These are phyloP conservation scores for Haemorhous mexicanus DNA, from an alignment of 2,113 vertebrate genomes.

Conservation along the genomic window DNA sequence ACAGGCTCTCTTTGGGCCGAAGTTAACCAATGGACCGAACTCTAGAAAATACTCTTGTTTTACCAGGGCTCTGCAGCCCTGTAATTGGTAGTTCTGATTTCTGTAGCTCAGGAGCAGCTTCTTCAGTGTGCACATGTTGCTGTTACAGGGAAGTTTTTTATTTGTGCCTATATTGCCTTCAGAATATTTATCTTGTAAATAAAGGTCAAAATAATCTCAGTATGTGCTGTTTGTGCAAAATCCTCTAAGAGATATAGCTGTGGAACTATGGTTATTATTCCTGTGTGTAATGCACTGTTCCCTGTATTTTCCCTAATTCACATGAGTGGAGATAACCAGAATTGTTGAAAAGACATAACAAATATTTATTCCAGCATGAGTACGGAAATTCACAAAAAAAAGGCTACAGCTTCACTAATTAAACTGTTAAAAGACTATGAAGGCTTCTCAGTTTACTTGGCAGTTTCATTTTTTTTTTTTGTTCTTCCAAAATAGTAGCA, in stretches of 20 bases:
- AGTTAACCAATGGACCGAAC: not conserved
- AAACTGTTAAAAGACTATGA: not conserved
- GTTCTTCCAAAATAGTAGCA: not conserved
- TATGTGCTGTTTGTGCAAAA: not conserved
- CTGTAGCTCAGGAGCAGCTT: not conserved
- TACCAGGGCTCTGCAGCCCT: not conserved
- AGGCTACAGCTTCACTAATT: not conserved
- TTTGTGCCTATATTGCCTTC: not conserved
- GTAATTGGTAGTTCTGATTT: not conserved
- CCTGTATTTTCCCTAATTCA: not conserved
- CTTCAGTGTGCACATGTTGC: not conserved
- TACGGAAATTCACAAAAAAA: not conserved
- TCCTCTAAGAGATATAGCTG: not conserved
- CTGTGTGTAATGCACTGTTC: not conserved
- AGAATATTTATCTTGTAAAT: not conserved
- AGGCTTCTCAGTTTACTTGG: not conserved
- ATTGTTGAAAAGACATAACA: not conserved
- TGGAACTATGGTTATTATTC: not conserved
- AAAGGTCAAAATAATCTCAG: not conserved
- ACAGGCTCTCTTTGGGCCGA: not conserved
- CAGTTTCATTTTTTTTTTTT: not conserved
- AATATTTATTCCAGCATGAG: not conserved
- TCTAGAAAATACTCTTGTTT: not conserved
- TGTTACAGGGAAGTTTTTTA: not conserved
- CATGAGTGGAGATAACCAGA: rapidly evolving